Conservation (phyloP, 2,113 vertebrate genomes). For the Rhabdornis inornatus region DNA sequence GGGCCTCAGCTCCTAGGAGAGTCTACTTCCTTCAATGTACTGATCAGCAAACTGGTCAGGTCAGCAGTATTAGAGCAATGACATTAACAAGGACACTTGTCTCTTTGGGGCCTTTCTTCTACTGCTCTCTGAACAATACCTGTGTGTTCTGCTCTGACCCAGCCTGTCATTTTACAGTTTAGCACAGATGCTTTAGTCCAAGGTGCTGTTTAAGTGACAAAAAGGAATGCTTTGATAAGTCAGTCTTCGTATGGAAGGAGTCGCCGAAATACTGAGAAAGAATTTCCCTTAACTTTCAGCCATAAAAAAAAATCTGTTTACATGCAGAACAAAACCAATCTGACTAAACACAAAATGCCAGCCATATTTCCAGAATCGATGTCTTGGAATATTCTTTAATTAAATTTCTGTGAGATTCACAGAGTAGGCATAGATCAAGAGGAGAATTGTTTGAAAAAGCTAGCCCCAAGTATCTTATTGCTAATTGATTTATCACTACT, state of each 20-base stretch:
- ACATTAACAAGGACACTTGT: not conserved
- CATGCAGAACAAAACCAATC: not conserved
- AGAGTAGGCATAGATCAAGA: not conserved
- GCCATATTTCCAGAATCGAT: not conserved
- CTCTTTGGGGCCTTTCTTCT: not conserved
- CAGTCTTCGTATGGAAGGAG: not conserved
- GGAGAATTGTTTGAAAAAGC: constrained; percentile 7
- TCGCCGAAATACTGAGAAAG: not conserved
- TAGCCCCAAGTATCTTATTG: constrained; percentile 1
- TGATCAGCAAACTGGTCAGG: not conserved
- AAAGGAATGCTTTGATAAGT: not conserved
- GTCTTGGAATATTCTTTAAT: not conserved
- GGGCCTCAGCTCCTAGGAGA: not conserved
- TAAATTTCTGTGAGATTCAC: not conserved
- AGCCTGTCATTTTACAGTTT: not conserved
- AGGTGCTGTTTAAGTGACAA: not conserved
- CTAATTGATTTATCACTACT: constrained; percentile 30
- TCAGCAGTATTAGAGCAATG: not conserved
- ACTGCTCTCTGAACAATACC: not conserved
- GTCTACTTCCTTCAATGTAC: not conserved
- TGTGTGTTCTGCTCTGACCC: not conserved
- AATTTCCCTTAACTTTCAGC: not conserved
- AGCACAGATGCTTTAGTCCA: not conserved
- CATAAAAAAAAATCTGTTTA: not conserved
- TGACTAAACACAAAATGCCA: not conserved